Evolutionary conservation across 2,888 invertebrate genomes (phyloP).

Genomic region (Siphlonurus alternatus): DNA sequence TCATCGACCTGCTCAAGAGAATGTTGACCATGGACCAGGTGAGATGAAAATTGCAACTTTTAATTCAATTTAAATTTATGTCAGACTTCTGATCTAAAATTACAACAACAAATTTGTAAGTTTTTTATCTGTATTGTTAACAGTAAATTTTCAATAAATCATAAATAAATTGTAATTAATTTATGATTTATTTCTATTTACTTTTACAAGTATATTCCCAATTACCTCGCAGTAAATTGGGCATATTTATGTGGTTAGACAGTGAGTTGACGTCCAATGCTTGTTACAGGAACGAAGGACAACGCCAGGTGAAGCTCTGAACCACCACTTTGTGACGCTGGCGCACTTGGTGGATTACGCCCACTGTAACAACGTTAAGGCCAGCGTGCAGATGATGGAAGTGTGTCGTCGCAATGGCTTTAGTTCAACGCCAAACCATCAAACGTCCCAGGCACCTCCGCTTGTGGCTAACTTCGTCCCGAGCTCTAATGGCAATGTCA

Average conservation of each 20-base stretch:
- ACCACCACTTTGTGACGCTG: conserved; percentile 86
- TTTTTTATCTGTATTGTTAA: background rate
- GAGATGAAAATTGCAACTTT: conserved; percentile 22
- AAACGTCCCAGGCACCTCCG: conserved; percentile 34
- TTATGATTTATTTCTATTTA: no score
- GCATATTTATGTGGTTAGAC: no score
- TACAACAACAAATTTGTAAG: conserved; percentile 13
- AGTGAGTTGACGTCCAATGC: no score
- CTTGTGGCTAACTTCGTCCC: conserved; percentile 61
- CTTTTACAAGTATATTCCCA: no score
- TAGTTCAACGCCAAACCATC: conserved; percentile 23
- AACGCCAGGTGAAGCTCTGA: conserved; percentile 87
- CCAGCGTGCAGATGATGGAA: conserved; percentile 97
- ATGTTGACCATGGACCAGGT: conserved; percentile 98
- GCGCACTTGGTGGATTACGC: conserved; percentile 91
- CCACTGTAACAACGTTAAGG: conserved; percentile 92
- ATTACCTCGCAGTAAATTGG: no score
- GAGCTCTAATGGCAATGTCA: conserved; percentile 65
- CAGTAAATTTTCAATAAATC: background rate
- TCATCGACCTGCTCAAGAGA: conserved; percentile 90
- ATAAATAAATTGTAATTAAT: conserved; percentile 5
- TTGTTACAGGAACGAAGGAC: conserved; percentile 67
- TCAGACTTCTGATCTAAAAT: conserved; percentile 8
- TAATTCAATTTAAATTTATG: conserved; percentile 9
- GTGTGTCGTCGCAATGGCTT: conserved; percentile 39